Evolutionary conservation across 35 echinoderm and acorn worm genomes (phyloP).

Genomic region (Ophiothrix spiculata): DNA sequence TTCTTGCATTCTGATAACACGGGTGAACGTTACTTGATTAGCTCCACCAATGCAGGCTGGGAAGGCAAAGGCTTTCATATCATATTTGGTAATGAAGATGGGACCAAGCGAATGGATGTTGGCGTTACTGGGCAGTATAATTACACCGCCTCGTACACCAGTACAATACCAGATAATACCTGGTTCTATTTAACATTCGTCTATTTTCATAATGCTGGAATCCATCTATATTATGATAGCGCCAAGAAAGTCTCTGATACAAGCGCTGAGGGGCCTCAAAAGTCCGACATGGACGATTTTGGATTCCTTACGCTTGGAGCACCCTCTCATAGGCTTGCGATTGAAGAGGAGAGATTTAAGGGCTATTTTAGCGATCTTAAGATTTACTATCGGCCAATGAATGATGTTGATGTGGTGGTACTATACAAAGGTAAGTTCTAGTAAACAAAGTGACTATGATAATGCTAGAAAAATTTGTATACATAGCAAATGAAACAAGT

Average conservation of each 20-base stretch:
- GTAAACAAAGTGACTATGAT: not conserved
- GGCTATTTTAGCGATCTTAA: conserved; percentile 39
- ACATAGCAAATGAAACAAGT: not conserved
- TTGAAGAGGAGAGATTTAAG: not conserved
- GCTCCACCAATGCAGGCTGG: conserved; percentile 14
- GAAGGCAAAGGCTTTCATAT: not conserved
- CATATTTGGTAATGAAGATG: not conserved
- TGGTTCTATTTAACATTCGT: conserved; percentile 69
- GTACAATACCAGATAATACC: conserved; percentile 31
- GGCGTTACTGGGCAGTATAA: conserved; percentile 10
- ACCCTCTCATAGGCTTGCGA: not conserved
- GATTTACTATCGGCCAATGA: conserved; percentile 42
- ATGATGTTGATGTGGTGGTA: conserved; percentile 13
- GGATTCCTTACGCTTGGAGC: conserved; percentile 15
- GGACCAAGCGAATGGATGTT: not conserved
- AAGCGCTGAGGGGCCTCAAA: not conserved
- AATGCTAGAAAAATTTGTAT: not conserved
- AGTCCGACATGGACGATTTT: not conserved
- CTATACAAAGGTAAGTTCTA: conserved; percentile 37
- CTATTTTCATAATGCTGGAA: conserved; percentile 3
- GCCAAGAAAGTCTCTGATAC: not conserved
- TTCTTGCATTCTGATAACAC: conserved; percentile 10
- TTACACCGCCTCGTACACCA: conserved; percentile 5
- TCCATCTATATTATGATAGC: conserved; percentile 49
- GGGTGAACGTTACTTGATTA: conserved; percentile 36